Percentiles rank a stretch among this genome's conserved stretches.
phyloP scores from a whole-genome alignment of 2,113 vertebrate species.

The Gulo gulo region DNA sequence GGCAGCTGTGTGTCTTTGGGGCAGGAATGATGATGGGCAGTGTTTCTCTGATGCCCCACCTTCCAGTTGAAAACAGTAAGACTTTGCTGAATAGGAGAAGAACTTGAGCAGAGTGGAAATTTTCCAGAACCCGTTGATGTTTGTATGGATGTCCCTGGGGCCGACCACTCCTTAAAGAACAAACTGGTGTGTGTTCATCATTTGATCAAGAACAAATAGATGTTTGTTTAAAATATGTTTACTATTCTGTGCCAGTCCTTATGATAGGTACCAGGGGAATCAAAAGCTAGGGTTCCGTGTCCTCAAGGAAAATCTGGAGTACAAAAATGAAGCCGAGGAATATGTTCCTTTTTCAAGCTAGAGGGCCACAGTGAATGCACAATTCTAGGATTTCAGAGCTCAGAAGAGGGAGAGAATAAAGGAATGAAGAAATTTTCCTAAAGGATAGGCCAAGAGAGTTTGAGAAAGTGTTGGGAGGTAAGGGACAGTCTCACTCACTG shows the following conservation, averaged over 20 bases:
- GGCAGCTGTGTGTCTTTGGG: neutral
- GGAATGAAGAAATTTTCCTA: neutral
- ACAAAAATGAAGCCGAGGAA: neutral
- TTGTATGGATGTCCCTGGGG: neutral
- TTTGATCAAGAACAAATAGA: neutral
- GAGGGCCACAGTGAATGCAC: neutral
- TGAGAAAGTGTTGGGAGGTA: neutral
- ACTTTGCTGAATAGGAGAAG: neutral
- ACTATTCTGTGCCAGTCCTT: neutral
- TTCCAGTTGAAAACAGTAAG: neutral
- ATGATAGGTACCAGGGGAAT: neutral
- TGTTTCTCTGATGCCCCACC: neutral
- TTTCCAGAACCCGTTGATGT: neutral
- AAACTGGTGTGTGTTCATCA: neutral
- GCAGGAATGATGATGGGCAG: neutral
- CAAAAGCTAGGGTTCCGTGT: neutral
- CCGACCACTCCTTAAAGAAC: neutral
- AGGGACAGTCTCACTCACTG: neutral
- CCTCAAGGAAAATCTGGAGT: neutral
- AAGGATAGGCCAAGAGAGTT: neutral
- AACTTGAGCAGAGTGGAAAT: neutral
- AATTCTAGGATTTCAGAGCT: neutral
- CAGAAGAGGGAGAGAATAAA: neutral
- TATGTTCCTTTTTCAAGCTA: neutral
- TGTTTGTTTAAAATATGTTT: neutral